phyloP scores from a whole-genome alignment of 2,113 vertebrate genomes.

The Thamnaconus septentrionalis region DNA sequence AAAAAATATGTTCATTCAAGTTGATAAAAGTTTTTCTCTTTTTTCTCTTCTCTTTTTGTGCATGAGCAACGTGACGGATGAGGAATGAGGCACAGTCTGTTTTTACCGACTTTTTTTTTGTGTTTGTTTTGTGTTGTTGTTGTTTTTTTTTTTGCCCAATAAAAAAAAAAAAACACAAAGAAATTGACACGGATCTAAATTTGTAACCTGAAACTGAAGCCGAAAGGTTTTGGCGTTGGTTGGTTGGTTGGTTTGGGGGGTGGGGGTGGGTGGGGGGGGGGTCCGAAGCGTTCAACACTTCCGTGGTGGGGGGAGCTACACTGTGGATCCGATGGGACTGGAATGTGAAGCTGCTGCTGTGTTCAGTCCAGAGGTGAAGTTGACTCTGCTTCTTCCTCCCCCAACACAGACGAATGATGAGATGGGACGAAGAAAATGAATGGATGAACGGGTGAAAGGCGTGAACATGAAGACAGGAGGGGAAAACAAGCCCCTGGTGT shows the following conservation, averaged over 20 bases:
- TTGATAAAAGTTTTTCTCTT: constrained; percentile 72
- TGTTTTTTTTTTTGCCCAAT: constrained; percentile 40
- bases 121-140: neutral
- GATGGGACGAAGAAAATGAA: neutral
- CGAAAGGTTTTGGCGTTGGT: neutral
- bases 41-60: constrained; percentile 3
- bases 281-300: constrained; percentile 5
- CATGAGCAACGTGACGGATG: constrained; percentile 11
- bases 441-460: neutral
- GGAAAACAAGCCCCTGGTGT: constrained; percentile 35
- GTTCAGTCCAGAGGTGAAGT: neutral
- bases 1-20: constrained; percentile 82
- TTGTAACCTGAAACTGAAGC: constrained; percentile 21
- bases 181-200: constrained; percentile 25
- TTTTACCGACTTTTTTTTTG: neutral
- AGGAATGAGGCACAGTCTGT: constrained; percentile 55
- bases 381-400: constrained; percentile 30
- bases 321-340: constrained; percentile 15
- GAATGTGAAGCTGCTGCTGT: constrained; percentile 55
- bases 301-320: constrained; percentile 38
- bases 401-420: too few species aligned
- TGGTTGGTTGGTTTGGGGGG: neutral
- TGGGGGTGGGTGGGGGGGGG: too few species aligned
- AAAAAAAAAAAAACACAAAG: constrained; percentile 3
- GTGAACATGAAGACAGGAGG: constrained; percentile 7